These are phyloP conservation scores for Staurois parvus DNA, from an alignment of 2,797 vertebrate species.

Conservation along the genomic window DNA sequence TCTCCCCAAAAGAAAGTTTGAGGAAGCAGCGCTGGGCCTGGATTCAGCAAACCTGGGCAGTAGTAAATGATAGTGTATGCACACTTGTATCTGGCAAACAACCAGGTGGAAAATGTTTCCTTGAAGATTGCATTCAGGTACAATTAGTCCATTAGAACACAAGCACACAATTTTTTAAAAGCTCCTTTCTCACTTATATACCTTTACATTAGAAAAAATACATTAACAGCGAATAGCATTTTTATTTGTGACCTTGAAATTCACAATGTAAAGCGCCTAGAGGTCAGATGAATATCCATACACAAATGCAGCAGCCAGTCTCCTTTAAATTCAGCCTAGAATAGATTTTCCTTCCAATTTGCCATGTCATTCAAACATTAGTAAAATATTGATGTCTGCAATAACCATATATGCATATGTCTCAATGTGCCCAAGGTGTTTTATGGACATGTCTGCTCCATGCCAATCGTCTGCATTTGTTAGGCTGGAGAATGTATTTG, in stretches of 20 bases:
- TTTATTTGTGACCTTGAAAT: slow-evolving; percentile 21
- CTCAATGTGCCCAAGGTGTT: slow-evolving; percentile 38
- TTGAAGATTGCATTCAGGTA: too few relatives aligned
- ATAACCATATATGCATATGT: slow-evolving; percentile 51
- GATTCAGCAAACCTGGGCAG: too few relatives aligned
- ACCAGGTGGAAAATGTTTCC: too few relatives aligned
- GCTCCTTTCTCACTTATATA: not conserved
- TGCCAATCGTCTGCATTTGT: slow-evolving; percentile 40
- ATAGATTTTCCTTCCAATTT: slow-evolving; percentile 26
- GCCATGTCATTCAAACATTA: slow-evolving; percentile 35
- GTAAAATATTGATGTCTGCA: slow-evolving; percentile 50
- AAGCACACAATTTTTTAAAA: too few relatives aligned
- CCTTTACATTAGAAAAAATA: not conserved
- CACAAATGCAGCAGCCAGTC: not conserved
- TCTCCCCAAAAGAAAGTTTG: too few relatives aligned
- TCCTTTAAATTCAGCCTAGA: slow-evolving; percentile 29
- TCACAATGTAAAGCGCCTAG: not conserved
- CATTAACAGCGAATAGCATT: not conserved
- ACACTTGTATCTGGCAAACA: too few relatives aligned
- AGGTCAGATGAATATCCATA: slow-evolving; percentile 21
- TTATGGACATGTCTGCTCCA: slow-evolving; percentile 52
- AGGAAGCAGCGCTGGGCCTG: too few relatives aligned
- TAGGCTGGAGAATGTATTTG: slow-evolving; percentile 49
- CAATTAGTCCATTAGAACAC: too few relatives aligned
- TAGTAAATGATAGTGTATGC: too few relatives aligned